phyloP scores from a whole-genome alignment of 1,140 invertebrate genomes.

The Pseudomyrmex concolor region DNA sequence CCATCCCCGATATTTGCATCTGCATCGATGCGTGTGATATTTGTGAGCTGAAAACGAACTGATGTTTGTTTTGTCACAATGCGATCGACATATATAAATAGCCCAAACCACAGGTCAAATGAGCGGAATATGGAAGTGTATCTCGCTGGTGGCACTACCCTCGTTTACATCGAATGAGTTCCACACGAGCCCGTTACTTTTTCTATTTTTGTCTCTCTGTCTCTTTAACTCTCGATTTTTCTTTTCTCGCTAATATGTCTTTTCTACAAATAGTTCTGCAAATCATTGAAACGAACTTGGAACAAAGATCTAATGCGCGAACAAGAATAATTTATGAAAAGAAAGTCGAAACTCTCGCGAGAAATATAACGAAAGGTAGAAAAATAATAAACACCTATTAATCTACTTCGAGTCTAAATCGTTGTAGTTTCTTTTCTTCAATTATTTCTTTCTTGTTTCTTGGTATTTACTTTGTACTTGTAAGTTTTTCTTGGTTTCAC shows the following conservation, averaged over 20 bases:
- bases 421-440: slow-evolving; percentile 29
- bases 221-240: not conserved
- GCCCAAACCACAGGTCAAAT: slow-evolving; percentile 24
- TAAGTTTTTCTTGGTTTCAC: not conserved
- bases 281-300: slow-evolving; percentile 69
- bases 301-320: slow-evolving; percentile 73
- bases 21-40: not conserved
- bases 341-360: slow-evolving; percentile 23
- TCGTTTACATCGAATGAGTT: slow-evolving; percentile 39
- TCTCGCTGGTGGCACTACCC: slow-evolving; percentile 23
- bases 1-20: slow-evolving; percentile 13
- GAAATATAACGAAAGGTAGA: slow-evolving; percentile 69
- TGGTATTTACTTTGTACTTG: not conserved
- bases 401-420: slow-evolving; percentile 66
- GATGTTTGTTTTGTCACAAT: slow-evolving; percentile 58
- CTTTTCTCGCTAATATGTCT: not conserved
- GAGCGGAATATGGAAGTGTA: slow-evolving; percentile 43
- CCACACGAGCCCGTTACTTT: slow-evolving; percentile 35
- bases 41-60: slow-evolving; percentile 54
- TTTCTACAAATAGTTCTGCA: not conserved
- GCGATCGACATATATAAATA: slow-evolving; percentile 55
- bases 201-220: slow-evolving; percentile 16
- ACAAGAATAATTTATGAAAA: slow-evolving; percentile 76
- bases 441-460: slow-evolving; percentile 50
- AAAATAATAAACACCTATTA: slow-evolving; percentile 77